A percentile compares a stretch with the other conserved stretches of the same genome.
Conservation (phyloP, 2,888 invertebrate species). For the Eledone cirrhosa region DNA sequence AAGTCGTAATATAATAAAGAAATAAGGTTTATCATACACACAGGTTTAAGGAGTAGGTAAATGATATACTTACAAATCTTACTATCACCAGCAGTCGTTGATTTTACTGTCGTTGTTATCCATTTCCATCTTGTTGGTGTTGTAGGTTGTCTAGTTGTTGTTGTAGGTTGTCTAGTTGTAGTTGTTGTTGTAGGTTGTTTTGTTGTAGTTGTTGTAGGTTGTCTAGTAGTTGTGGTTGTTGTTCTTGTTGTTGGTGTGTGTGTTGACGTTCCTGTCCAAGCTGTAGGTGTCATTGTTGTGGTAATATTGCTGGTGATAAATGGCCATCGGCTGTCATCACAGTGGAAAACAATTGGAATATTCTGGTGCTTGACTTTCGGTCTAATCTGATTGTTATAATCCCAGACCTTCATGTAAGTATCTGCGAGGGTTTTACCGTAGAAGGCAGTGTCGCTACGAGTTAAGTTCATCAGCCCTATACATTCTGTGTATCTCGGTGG, state of each 20-base stretch:
- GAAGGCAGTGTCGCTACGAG: conserved; percentile 36
- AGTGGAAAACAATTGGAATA: conserved; percentile 54
- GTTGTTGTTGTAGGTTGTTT: too few relatives aligned
- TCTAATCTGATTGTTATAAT: conserved; percentile 44
- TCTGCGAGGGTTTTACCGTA: conserved; percentile 49
- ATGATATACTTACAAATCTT: too few relatives aligned
- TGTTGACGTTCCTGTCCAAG: background rate
- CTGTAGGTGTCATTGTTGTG: too few relatives aligned
- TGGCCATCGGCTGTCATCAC: conserved; percentile 46
- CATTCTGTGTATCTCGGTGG: conserved; percentile 8
- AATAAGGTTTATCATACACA: too few relatives aligned
- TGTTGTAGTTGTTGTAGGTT: background rate
- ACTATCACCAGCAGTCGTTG: too few relatives aligned
- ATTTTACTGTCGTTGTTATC: background rate
- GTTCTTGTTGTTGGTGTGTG: background rate
- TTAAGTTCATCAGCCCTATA: conserved; percentile 3
- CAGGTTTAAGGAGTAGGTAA: background rate
- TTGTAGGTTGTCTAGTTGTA: background rate
- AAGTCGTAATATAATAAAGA: too few relatives aligned
- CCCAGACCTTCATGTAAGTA: conserved; percentile 50
- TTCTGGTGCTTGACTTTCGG: conserved; percentile 46
- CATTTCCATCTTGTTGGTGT: background rate
- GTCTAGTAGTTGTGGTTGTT: background rate
- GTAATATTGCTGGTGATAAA: background rate
- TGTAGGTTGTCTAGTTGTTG: background rate